These are phyloP conservation scores for Listronotus bonariensis DNA, from an alignment of 1,140 invertebrate species.

Conservation along the genomic window DNA sequence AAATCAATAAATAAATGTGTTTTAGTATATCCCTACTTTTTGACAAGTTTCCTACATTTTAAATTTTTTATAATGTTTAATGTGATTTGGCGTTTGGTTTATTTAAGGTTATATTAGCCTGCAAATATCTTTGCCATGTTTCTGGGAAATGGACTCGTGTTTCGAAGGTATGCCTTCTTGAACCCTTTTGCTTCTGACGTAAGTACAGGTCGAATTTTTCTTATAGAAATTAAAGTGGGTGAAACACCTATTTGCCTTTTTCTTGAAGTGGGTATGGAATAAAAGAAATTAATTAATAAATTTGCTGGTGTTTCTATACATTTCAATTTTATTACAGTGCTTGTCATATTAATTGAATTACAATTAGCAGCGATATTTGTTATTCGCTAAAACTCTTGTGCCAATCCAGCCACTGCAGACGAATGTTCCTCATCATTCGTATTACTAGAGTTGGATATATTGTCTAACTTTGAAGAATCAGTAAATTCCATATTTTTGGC, in stretches of 20 bases:
- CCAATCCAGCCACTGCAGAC: constrained; percentile 14
- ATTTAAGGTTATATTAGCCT: constrained; percentile 1
- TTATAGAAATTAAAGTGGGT: too few relatives aligned
- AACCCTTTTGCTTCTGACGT: background rate
- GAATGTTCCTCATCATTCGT: constrained; percentile 8
- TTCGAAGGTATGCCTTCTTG: constrained; percentile 14
- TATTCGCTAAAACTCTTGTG: constrained; percentile 3
- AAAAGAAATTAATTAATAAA: background rate
- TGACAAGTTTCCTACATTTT: too few relatives aligned
- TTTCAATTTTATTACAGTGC: constrained; percentile 2
- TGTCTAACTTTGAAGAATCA: constrained; percentile 8
- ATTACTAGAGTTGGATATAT: constrained; percentile 11
- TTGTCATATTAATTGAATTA: too few relatives aligned
- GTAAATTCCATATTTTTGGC: constrained; percentile 10
- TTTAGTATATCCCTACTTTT: too few relatives aligned
- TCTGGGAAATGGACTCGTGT: constrained; percentile 10
- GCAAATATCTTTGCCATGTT: constrained; percentile 7
- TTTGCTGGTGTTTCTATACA: constrained; percentile 7
- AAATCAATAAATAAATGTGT: too few relatives aligned
- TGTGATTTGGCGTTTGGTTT: background rate
- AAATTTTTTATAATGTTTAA: too few relatives aligned
- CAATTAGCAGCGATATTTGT: too few relatives aligned
- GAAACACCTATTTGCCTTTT: background rate
- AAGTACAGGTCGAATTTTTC: too few relatives aligned
- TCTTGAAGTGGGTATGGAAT: too few relatives aligned